Evolutionary conservation across 37 sponge, comb jelly and placozoan genomes (phyloP).

Genomic region (Bolinopsis microptera): DNA sequence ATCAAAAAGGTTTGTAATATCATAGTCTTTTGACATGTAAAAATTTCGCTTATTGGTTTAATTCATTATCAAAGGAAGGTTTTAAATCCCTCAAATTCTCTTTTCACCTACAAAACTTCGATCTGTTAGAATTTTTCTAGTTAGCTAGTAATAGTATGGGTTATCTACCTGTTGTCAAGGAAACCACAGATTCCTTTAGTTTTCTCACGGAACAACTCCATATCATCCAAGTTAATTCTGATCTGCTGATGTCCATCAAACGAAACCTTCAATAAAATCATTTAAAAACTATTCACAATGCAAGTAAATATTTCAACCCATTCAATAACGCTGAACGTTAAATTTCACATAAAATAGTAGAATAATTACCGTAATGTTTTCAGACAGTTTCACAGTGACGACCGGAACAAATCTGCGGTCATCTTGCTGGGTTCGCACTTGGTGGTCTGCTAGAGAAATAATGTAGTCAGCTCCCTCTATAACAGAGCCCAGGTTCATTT

Average conservation of each 20-base stretch:
- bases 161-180: constrained; percentile 33
- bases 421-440: constrained; percentile 1
- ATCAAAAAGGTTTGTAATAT: no score
- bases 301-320: no score
- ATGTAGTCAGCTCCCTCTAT: neutral
- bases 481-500: neutral
- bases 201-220: neutral
- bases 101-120: no score
- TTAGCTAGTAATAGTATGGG: no score
- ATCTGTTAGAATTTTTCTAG: no score
- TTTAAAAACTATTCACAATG: neutral
- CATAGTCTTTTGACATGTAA: no score
- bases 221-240: neutral
- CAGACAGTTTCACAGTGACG: neutral
- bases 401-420: constrained; percentile 1
- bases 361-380: constrained; percentile 5
- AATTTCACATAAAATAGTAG: neutral
- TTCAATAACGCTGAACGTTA: no score
- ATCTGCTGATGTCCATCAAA: constrained; percentile 62
- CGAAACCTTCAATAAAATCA: neutral
- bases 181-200: constrained; percentile 33
- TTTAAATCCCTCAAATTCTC: no score
- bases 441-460: neutral
- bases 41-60: no score
- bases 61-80: no score